Percentiles rank a stretch among this genome's conserved stretches.
Conservation (phyloP, 2,113 vertebrate species). For the Anoura caudifer region DNA sequence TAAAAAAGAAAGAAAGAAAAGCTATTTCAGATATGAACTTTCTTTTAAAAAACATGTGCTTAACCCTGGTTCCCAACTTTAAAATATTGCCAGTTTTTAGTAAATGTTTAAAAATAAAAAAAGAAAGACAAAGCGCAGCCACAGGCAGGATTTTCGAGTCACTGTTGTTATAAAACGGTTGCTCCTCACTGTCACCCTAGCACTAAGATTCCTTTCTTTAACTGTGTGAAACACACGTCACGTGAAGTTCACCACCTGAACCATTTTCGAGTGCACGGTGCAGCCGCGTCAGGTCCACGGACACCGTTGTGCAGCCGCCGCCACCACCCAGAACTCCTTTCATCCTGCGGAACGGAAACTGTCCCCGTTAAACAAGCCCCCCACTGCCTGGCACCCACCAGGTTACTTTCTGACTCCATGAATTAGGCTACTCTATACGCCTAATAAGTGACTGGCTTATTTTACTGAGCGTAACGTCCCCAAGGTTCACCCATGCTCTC, state of each 20-base stretch:
- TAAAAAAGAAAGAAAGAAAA: not conserved
- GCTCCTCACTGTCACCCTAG: not conserved
- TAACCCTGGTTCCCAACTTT: too few relatives aligned
- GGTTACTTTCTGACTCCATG: not conserved
- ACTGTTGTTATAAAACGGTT: not conserved
- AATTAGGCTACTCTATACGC: accelerated
- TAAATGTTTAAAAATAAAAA: not conserved
- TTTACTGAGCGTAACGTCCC: not conserved
- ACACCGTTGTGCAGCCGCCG: accelerated
- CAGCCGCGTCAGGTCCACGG: accelerated
- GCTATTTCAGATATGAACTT: not conserved
- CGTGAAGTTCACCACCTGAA: not conserved
- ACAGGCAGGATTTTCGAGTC: not conserved
- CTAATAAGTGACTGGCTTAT: too few relatives aligned
- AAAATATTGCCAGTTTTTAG: not conserved
- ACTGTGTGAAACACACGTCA: not conserved
- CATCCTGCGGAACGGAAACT: not conserved
- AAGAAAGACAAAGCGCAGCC: too few relatives aligned
- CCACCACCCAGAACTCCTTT: accelerated
- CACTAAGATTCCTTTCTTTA: not conserved
- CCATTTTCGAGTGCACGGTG: not conserved
- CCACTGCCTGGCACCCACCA: too few relatives aligned
- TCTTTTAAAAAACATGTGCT: not conserved
- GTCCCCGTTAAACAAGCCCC: not conserved
- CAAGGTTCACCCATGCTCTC: accelerated